Conservation (phyloP, 2,113 vertebrate genomes). For the Eonycteris spelaea region DNA sequence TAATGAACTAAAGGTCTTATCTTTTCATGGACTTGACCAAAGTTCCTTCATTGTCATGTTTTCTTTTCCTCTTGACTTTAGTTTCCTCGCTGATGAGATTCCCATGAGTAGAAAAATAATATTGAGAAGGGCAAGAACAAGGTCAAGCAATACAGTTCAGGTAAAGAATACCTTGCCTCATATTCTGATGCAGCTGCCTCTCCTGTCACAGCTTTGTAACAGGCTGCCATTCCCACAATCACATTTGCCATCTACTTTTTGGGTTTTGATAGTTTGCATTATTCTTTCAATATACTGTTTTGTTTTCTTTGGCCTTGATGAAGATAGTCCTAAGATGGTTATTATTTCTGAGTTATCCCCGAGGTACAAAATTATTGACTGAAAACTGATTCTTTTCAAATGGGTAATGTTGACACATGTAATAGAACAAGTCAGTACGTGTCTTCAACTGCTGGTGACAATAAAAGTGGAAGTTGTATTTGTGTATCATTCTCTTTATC, state of each 20-base stretch:
- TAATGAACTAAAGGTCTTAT: slow-evolving; percentile 8
- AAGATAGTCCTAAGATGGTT: slow-evolving; percentile 8
- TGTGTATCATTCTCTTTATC: neutral
- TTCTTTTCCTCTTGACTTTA: slow-evolving; percentile 4
- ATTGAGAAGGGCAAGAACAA: neutral
- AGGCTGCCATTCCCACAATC: neutral
- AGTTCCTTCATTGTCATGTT: neutral
- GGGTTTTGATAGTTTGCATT: slow-evolving; percentile 48
- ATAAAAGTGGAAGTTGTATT: neutral
- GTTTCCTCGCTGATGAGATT: neutral
- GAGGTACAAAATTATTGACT: neutral
- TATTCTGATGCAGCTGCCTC: neutral
- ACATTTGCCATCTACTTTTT: neutral
- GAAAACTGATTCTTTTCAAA: neutral
- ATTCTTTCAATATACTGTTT: neutral
- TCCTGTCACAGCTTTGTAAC: neutral
- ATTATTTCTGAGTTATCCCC: slow-evolving; percentile 3
- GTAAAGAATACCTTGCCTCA: neutral
- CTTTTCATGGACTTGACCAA: neutral
- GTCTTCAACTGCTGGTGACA: neutral
- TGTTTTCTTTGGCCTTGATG: slow-evolving; percentile 26
- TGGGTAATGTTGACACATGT: neutral
- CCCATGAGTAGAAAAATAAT: slow-evolving; percentile 1
- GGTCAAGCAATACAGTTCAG: neutral
- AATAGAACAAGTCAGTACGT: neutral